phyloP scores from a whole-genome alignment of 2,113 vertebrate species.

The Glareola pratincola region DNA sequence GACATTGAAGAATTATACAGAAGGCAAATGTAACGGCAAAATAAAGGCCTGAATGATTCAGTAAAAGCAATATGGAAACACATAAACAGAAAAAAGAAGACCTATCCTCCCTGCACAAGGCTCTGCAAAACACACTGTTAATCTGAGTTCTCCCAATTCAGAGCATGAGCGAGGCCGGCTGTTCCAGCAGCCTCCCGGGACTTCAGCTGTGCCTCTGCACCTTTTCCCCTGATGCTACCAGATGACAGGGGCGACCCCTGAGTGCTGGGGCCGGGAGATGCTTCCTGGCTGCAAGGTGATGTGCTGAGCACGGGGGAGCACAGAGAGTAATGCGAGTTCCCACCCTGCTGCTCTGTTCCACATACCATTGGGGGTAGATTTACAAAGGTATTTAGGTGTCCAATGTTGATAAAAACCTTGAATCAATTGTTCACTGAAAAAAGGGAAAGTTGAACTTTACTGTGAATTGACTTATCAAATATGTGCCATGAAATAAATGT shows the following conservation, averaged over 20 bases:
- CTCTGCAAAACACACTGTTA: neutral
- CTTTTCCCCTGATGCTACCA: neutral
- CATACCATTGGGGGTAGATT: neutral
- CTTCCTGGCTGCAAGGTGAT: neutral
- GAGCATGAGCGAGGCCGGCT: neutral
- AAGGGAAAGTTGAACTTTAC: neutral
- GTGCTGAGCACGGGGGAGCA: neutral
- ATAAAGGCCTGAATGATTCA: neutral
- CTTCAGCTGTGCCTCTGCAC: neutral
- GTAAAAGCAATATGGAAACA: neutral
- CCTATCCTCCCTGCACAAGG: neutral
- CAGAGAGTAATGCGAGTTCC: neutral
- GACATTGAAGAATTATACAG: neutral
- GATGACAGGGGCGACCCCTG: neutral
- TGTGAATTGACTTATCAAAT: neutral
- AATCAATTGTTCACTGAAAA: neutral
- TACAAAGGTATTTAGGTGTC: neutral
- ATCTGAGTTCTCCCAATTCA: neutral
- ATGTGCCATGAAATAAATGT: neutral
- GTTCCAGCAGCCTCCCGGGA: neutral
- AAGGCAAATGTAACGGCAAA: neutral
- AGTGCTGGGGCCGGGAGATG: neutral
- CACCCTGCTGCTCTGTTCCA: neutral
- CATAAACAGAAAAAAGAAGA: neutral
- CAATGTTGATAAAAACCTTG: neutral